These are phyloP conservation scores for Dolichallabes microphthalmus DNA, from an alignment of 2,113 vertebrate genomes.

Conservation along the genomic window DNA sequence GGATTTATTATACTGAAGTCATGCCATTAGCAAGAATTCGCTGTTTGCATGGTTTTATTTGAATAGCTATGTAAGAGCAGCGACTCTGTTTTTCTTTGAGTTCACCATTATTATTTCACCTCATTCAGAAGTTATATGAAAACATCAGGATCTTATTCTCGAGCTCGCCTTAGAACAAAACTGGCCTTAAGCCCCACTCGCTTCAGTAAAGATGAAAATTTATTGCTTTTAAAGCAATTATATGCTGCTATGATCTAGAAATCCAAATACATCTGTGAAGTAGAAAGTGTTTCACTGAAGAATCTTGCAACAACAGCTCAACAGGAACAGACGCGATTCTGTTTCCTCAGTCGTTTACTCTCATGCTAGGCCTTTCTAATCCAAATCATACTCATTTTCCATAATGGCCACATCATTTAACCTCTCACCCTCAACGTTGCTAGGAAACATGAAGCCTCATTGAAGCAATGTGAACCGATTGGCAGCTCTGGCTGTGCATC, in stretches of 20 bases:
- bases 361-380: slow-evolving; percentile 31
- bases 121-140: background rate
- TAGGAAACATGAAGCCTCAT: slow-evolving; percentile 68
- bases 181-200: background rate
- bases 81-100: background rate
- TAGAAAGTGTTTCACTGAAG: slow-evolving; percentile 9
- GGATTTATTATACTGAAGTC: slow-evolving; percentile 19
- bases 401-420: slow-evolving; percentile 65
- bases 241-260: slow-evolving; percentile 28
- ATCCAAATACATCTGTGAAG: slow-evolving; percentile 14
- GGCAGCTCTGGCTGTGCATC: slow-evolving; percentile 58
- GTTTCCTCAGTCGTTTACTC: slow-evolving; percentile 27
- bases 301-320: slow-evolving; percentile 16
- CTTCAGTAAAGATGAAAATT: background rate
- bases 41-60: slow-evolving; percentile 10
- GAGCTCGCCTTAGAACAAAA: background rate
- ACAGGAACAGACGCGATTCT: slow-evolving; percentile 8
- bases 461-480: slow-evolving; percentile 57
- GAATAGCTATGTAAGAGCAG: background rate
- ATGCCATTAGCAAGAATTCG: background rate
- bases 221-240: background rate
- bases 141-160: background rate
- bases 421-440: slow-evolving; percentile 71
- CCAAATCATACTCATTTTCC: slow-evolving; percentile 47
- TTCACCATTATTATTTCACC: background rate